Base-by-base conservation (phyloP, 2,797 vertebrate genomes). In the Astyanax mexicanus region DNA sequence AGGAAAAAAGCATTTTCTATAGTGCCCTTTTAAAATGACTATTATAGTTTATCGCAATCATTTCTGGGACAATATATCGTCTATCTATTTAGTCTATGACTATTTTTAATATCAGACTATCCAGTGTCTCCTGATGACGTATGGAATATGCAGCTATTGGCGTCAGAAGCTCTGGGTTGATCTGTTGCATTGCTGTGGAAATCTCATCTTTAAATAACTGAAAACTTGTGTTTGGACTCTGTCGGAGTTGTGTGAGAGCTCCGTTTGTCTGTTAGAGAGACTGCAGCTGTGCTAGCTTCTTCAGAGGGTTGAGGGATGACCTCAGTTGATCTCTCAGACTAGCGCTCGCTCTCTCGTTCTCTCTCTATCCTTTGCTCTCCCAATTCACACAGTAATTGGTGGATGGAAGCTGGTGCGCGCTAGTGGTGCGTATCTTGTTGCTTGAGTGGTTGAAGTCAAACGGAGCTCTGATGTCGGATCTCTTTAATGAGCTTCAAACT, bases 331-430 rank as follows among this genome's bases (percentile, higher is more conserved):
- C 47, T 12, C 3, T 12, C 21, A 9, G 8, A 10, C 49, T n/a
- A n/a, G n/a, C n/a, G n/a, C n/a, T n/a, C n/a, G n/a, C n/a, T 83
- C 72, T 64, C 8, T 19, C 74, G 61, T 58, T 74, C 64, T 25
- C 49, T 17, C 37, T 65, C 32, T 44, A 32, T 69, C 42, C 35
- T 35, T 32, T 19, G 32, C 55, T 45, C 32, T 55, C 32, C n/a
- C 66, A 74, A 81, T 78, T 75, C 75, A 54, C 67, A 72, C 25
- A 45, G 71, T 80, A 80, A 80, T 80, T 80, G 69, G 62, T 68
- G 37, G 69, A 73, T 54, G 54, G 58, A 35, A 38, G 45, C 57
- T 35, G 62, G 62, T 62, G 54, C 60, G 62, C 72, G 74, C 77
- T 42, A 9, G 44, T 49, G 29, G 57, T 6, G 44, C 13, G 3